These are phyloP conservation scores for Pseudomugil gertrudae DNA, from an alignment of 2,797 vertebrate genomes.

Conservation along the genomic window DNA sequence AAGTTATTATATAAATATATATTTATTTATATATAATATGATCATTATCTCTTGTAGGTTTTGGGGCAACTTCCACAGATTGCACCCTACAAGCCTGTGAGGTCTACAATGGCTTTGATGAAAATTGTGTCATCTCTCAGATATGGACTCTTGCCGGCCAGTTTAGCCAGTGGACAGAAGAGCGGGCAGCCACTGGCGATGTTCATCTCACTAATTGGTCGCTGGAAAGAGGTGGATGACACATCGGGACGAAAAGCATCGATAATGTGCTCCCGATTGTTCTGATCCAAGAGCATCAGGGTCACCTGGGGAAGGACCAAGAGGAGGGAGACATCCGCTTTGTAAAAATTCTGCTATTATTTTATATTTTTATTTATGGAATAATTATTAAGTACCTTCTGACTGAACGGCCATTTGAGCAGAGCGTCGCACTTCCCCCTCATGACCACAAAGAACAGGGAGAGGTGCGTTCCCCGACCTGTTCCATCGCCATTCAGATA, in stretches of 20 bases:
- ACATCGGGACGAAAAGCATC: conserved; percentile 95
- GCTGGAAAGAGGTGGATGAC: conserved; percentile 95
- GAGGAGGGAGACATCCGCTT: background rate
- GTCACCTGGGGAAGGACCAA: conserved; percentile 85
- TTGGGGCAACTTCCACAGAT: conserved; percentile 74
- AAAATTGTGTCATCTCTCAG: conserved; percentile 94
- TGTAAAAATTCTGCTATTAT: background rate
- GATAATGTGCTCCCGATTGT: conserved; percentile 96
- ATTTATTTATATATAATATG: background rate
- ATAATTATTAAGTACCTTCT: conserved; percentile 85
- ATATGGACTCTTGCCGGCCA: conserved; percentile 92
- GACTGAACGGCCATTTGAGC: conserved; percentile 97
- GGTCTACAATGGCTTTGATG: conserved; percentile 97
- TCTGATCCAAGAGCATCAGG: conserved; percentile 96
- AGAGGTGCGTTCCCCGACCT: conserved; percentile 90
- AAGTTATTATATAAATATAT: no score
- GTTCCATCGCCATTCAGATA: conserved; percentile 96
- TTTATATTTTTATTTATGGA: background rate
- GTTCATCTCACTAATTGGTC: conserved; percentile 95
- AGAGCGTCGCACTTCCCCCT: conserved; percentile 90
- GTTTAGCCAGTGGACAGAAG: conserved; percentile 92
- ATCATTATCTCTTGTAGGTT: background rate
- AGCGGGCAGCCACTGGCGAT: conserved; percentile 97
- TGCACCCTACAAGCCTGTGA: conserved; percentile 88
- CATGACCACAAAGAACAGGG: conserved; percentile 98